phyloP scores from a whole-genome alignment of 2,113 vertebrate genomes.

The Ancistrus triradiatus region DNA sequence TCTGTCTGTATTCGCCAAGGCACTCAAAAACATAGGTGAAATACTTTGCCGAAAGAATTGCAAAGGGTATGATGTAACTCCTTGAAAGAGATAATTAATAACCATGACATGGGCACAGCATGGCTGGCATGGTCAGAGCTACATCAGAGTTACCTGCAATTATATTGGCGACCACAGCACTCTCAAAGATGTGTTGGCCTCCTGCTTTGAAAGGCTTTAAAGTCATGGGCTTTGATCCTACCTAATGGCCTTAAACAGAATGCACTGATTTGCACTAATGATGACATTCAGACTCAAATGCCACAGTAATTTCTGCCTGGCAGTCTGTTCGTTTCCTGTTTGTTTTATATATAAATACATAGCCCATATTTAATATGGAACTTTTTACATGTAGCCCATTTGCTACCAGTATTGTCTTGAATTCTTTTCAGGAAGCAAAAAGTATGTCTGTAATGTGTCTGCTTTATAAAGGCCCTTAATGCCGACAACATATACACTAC shows the following conservation, averaged over 20 bases:
- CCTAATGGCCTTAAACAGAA: constrained; percentile 42
- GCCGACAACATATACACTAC: no score
- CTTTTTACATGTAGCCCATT: no score
- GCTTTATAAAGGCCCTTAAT: no score
- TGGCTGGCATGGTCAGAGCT: constrained; percentile 22
- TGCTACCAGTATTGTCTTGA: no score
- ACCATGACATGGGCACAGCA: constrained; percentile 30
- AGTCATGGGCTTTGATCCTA: constrained; percentile 42
- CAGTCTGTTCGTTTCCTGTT: constrained; percentile 16
- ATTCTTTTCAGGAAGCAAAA: no score
- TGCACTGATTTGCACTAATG: constrained; percentile 35
- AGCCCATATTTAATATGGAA: background rate
- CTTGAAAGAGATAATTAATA: constrained; percentile 58
- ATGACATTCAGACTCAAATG: constrained; percentile 34
- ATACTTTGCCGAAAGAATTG: constrained; percentile 18
- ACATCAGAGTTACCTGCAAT: constrained; percentile 49
- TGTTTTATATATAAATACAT: constrained; percentile 23
- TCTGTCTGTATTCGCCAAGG: constrained; percentile 14
- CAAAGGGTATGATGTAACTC: constrained; percentile 58
- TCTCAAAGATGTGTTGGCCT: constrained; percentile 20
- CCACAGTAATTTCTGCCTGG: background rate
- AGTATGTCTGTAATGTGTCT: no score
- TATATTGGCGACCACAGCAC: constrained; percentile 24
- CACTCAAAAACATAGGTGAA: constrained; percentile 18
- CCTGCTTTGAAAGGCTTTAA: constrained; percentile 40